Percentiles rank a stretch among this genome's conserved stretches.
phyloP scores from a whole-genome alignment of 2,113 vertebrate genomes.

The Pterocles burchelli region DNA sequence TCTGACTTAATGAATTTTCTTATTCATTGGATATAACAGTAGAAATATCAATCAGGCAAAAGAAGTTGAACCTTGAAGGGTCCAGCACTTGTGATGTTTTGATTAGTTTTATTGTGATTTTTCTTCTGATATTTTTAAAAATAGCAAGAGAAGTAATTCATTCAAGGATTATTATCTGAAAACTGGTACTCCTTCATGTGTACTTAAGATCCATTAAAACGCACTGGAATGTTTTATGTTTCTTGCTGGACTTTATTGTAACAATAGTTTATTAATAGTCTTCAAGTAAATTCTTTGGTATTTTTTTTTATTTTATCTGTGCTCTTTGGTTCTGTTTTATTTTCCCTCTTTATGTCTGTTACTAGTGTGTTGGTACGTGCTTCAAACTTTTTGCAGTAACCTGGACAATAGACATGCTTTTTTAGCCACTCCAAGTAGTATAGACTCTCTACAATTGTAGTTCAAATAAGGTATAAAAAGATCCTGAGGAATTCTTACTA shows the following conservation, averaged over 20 bases:
- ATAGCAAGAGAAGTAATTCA: neutral
- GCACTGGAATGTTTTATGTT: neutral
- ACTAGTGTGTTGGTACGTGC: neutral
- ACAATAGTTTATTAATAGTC: neutral
- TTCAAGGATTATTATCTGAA: neutral
- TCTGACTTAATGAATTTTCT: neutral
- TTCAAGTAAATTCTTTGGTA: neutral
- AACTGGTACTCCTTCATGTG: neutral
- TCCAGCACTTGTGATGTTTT: neutral
- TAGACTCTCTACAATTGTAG: neutral
- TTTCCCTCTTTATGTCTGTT: neutral
- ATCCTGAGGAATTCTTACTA: neutral
- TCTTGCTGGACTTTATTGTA: neutral
- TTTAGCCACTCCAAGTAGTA: neutral
- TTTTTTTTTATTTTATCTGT: neutral
- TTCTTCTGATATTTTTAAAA: neutral
- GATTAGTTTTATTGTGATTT: neutral
- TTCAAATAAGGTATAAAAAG: neutral
- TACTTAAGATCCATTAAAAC: neutral
- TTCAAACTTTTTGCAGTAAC: neutral
- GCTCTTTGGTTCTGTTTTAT: neutral
- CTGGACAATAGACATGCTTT: neutral
- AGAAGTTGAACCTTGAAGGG: neutral
- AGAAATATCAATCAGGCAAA: neutral
- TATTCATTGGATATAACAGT: neutral